Percentiles rank a stretch among this genome's conserved stretches.
phyloP scores from a whole-genome alignment of 2,888 invertebrate genomes.

The Xestobium rufovillosum region DNA sequence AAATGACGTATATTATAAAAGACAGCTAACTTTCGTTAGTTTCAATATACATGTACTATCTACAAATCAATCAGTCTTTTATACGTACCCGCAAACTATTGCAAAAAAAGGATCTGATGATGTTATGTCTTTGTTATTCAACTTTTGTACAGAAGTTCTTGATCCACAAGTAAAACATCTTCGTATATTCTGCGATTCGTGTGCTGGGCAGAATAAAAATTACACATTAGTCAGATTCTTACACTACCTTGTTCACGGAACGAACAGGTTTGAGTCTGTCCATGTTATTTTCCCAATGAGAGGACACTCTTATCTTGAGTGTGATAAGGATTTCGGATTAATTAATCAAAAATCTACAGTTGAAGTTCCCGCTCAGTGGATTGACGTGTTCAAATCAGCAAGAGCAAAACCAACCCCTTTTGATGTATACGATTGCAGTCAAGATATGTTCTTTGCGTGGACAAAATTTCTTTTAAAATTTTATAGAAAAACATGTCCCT shows the following conservation, averaged over 20 bases:
- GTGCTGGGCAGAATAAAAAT: constrained; percentile 31
- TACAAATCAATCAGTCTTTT: constrained; percentile 17
- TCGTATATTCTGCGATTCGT: constrained; percentile 29
- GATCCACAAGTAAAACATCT: constrained; percentile 17
- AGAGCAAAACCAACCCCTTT: no score
- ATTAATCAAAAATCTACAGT: no score
- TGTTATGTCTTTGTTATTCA: constrained; percentile 18
- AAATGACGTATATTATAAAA: constrained; percentile 23
- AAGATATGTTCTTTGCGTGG: no score
- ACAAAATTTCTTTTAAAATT: no score
- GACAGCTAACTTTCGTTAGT: constrained; percentile 18
- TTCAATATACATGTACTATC: constrained; percentile 20
- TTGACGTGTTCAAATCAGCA: no score
- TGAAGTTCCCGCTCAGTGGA: no score
- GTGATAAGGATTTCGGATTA: no score
- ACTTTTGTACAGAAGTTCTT: constrained; percentile 20
- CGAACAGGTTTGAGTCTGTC: no score
- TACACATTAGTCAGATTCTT: constrained; percentile 25
- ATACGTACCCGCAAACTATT: constrained; percentile 19
- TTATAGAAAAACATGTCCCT: no score
- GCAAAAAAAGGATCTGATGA: constrained; percentile 13
- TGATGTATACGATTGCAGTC: no score
- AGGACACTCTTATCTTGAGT: no score
- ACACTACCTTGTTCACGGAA: constrained; percentile 27
- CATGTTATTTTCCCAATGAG: no score